Base-by-base conservation (phyloP, 1,140 invertebrate genomes). In the Penaeus chinensis region DNA sequence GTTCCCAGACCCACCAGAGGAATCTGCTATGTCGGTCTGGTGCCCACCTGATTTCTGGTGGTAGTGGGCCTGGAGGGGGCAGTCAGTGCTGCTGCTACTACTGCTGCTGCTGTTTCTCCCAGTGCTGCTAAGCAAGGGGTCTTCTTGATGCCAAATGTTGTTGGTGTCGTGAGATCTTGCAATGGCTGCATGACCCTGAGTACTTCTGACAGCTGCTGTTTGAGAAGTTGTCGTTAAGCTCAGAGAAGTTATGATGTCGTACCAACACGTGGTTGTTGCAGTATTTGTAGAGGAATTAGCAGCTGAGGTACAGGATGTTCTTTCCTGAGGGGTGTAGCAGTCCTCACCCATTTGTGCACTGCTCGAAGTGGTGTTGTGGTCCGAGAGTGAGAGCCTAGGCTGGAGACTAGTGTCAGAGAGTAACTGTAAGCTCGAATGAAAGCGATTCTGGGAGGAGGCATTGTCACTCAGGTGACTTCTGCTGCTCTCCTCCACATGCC, bases 401-500 rank as follows among this genome's bases (percentile, higher is more conserved):
- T 77, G 84, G 32, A 86, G 79, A 54, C 86, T 82, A 60, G 80
- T 65, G 16, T 87, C 86, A 77, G 69, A 76, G 37, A 85, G 66
- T 63, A 85, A 54, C 47, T 85, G 84, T 24, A 85, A 77, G 54
- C 84, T 85, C 69, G 86, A 87, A 47, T 86, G 84, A 42, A 80
- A 79, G 13, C 74, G 19, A 24, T 60, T 22, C 27, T 78, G 76
- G 37, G 85, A 71, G 69, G 78, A 61, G 54, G 65, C 60, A 22
- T 61, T 66, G 69, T 82, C 85, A n/a, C 79, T 69, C 20, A 87
- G n/a, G 60, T 87, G 79, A 42, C 82, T 80, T 37, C 77, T 47
- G 77, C 87, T 84, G 63, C 82, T 79, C 63, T 88, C 87, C n/a
- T 88, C 87, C 18, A 88, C 76, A 37, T 84, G 87, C 87, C 87